phyloP scores from a whole-genome alignment of 1,140 invertebrate species.

The Micrasema minimum region DNA sequence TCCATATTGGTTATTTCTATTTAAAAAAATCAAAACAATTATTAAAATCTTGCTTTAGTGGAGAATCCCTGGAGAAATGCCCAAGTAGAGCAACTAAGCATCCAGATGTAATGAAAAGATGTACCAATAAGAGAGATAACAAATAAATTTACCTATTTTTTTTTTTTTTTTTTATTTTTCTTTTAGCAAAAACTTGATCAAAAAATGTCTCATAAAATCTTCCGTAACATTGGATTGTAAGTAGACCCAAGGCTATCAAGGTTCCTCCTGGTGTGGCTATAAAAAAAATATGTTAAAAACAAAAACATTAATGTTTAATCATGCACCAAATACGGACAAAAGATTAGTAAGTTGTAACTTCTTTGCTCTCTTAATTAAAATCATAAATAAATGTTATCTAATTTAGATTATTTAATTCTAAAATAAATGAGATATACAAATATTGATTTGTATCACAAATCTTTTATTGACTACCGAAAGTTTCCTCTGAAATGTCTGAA shows the following conservation, averaged over 20 bases:
- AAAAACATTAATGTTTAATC: not conserved
- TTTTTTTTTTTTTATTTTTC: constrained; percentile 83
- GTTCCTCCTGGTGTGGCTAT: constrained; percentile 69
- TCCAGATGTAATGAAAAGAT: constrained; percentile 81
- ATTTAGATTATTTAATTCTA: not conserved
- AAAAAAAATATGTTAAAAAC: constrained; percentile 53
- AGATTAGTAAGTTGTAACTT: not conserved
- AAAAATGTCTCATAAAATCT: constrained; percentile 82
- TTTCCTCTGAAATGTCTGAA: too few species aligned
- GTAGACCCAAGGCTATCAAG: constrained; percentile 69
- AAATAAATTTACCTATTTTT: too few species aligned
- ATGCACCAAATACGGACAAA: not conserved
- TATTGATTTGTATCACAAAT: not conserved
- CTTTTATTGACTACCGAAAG: too few species aligned
- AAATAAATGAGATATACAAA: not conserved
- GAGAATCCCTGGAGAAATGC: constrained; percentile 79
- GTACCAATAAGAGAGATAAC: too few species aligned
- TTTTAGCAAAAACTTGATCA: constrained; percentile 81
- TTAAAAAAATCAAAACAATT: too few species aligned
- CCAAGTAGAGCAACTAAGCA: constrained; percentile 73
- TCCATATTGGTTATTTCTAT: too few species aligned
- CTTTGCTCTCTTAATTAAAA: not conserved
- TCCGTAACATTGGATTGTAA: constrained; percentile 76
- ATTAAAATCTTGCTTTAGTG: too few species aligned
- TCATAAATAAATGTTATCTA: not conserved